Conservation (phyloP, 2,888 invertebrate genomes). For the Ischnus inquisitorius region DNA sequence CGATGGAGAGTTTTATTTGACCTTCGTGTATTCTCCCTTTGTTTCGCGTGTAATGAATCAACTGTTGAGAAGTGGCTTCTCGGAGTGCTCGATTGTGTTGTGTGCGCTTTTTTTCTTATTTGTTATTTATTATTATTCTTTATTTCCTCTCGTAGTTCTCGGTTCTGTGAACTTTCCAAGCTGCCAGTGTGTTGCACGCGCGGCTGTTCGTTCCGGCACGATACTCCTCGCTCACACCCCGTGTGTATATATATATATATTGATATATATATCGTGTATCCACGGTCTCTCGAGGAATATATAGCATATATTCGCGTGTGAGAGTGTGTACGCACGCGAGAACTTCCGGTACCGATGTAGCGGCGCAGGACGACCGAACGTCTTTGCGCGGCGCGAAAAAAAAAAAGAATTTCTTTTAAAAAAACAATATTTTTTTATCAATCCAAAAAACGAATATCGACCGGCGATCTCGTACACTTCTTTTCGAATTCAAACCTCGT, state of each 20-base stretch:
- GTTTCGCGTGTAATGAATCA: neutral
- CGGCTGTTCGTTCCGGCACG: constrained; percentile 57
- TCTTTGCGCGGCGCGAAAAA: constrained; percentile 25
- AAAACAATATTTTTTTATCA: neutral
- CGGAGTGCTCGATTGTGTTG: neutral
- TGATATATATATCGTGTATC: constrained; percentile 10
- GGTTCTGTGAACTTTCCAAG: constrained; percentile 50
- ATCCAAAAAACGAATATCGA: neutral
- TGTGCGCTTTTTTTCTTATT: neutral
- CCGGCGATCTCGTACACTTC: constrained; percentile 26
- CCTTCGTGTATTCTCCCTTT: neutral
- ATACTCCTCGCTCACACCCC: constrained; percentile 34
- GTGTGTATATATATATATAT: constrained; percentile 4
- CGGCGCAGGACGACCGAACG: constrained; percentile 18
- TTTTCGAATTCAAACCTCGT: neutral
- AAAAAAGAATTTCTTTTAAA: neutral
- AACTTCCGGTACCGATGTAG: constrained; percentile 59
- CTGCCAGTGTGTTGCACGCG: constrained; percentile 9
- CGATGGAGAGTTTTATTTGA: constrained; percentile 13
- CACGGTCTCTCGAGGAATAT: neutral
- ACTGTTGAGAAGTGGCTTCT: neutral
- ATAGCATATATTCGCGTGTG: constrained; percentile 3
- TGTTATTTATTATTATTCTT: neutral
- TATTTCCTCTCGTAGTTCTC: constrained; percentile 8
- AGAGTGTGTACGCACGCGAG: constrained; percentile 31